Conservation (phyloP, 2,888 invertebrate species). For the Lithophane socia region DNA sequence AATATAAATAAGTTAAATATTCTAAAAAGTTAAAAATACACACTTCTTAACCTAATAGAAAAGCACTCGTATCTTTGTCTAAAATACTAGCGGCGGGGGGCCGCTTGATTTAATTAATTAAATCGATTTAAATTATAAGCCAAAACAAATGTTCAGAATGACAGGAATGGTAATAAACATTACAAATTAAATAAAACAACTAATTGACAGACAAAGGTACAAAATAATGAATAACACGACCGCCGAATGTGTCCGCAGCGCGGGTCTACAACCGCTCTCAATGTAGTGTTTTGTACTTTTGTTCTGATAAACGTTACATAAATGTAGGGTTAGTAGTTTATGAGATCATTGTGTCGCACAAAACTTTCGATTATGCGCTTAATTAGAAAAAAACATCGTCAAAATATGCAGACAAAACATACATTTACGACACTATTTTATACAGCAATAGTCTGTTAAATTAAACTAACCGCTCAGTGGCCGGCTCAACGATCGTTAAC, state of each 20-base stretch:
- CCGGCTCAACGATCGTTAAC: conserved; percentile 76
- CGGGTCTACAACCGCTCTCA: conserved; percentile 66
- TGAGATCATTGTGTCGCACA: conserved; percentile 89
- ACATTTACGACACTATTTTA: conserved; percentile 82
- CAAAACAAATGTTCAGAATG: conserved; percentile 82
- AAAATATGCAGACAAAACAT: conserved; percentile 88
- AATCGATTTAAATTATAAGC: conserved; percentile 74
- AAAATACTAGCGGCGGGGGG: conserved; percentile 71
- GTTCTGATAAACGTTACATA: conserved; percentile 81
- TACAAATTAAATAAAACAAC: conserved; percentile 83
- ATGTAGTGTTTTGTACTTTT: conserved; percentile 88
- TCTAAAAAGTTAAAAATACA: conserved; percentile 91
- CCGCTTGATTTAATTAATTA: conserved; percentile 72
- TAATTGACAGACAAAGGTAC: conserved; percentile 88
- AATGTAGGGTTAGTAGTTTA: conserved; percentile 88
- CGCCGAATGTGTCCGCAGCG: conserved; percentile 71
- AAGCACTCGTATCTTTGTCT: conserved; percentile 87
- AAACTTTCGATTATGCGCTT: conserved; percentile 83
- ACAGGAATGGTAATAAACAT: conserved; percentile 85
- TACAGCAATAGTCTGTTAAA: conserved; percentile 80
- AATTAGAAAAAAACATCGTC: conserved; percentile 86
- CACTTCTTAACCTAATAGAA: conserved; percentile 90
- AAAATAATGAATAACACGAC: conserved; percentile 85
- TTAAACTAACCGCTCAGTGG: conserved; percentile 78
- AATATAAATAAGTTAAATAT: conserved; percentile 91